Evolutionary conservation across 2,797 vertebrate genomes (phyloP), one percentile per base, ranked within the genome.

Genomic region (Knipowitschia caucasica): DNA sequence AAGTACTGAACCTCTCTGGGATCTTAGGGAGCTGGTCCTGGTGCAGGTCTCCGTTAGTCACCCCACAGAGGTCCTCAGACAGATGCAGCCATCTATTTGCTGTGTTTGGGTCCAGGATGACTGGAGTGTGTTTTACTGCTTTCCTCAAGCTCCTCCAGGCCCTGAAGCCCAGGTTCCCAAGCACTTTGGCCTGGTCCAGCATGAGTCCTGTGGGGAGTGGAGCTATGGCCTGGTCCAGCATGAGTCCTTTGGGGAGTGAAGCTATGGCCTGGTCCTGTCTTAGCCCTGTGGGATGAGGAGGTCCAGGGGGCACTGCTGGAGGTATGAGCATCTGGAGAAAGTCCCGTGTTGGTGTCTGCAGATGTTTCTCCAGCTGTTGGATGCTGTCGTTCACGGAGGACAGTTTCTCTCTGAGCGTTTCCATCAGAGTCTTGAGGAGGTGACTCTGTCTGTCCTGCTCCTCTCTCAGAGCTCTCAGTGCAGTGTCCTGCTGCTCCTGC

Each of bases 1-100:
- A 25, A 18, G 29, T 30, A 5, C 7, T 47, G 45, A 30, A 30
- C 26, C 45, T 47, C 27, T 49, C 29, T 49, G 45, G 45, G 21
- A 31, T 33, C 12, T 49, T 29, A 33, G 17, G 27, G 18, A 31
- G n/a, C 17, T 33, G n/a, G 10, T 3, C 4, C 11, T 47, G 11
- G 10, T 39, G 7, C 15, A 17, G 29, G 14, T 31, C 45, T 31
- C 27, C 15, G 6, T 49, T 10, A 21, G 15, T 20, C 6, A 49
- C 45, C 7, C 17, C n/a, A 29, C 15, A 31, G 15, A 33, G 45
- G n/a, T n/a, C 45, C 15, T 49, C 18, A 33, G 29, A 49, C 27
- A 49, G 45, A 31, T 2, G n/a, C 10, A 49, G 29, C 12, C 45
- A 7, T 21, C 14, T 7, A 4, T 21, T 14, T 21, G 29, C 29